phyloP scores from a whole-genome alignment of 1,140 invertebrate species.

The Dreissena rostriformis region DNA sequence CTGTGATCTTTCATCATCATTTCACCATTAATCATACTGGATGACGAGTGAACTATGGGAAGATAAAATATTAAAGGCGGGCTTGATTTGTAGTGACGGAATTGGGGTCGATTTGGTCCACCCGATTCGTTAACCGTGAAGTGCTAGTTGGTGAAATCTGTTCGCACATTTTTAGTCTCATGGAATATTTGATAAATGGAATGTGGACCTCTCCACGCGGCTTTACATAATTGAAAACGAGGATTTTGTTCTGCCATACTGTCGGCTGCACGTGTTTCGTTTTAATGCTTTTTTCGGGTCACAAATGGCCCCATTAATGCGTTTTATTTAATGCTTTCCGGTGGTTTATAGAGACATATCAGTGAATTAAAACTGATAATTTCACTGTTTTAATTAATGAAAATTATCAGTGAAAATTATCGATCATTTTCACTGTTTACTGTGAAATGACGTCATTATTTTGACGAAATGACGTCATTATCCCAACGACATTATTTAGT shows the following conservation, averaged over 20 bases:
- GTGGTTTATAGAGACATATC: too few relatives aligned
- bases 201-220: slow-evolving; percentile 19
- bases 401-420: too few relatives aligned
- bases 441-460: too few relatives aligned
- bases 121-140: slow-evolving; percentile 51
- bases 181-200: slow-evolving; percentile 41
- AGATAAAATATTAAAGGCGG: slow-evolving; percentile 16
- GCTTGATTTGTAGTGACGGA: slow-evolving; percentile 41
- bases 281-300: neutral
- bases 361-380: too few relatives aligned
- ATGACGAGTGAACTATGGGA: slow-evolving; percentile 31
- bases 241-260: slow-evolving; percentile 31
- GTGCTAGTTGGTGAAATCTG: slow-evolving; percentile 8
- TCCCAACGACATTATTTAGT: too few relatives aligned
- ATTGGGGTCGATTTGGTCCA: slow-evolving; percentile 21
- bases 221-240: slow-evolving; percentile 53
- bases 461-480: too few relatives aligned
- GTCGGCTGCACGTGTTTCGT: slow-evolving; percentile 33
- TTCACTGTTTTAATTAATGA: too few relatives aligned
- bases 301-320: neutral
- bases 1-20: slow-evolving; percentile 42
- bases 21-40: slow-evolving; percentile 30
- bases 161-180: slow-evolving; percentile 47
- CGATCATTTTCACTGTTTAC: too few relatives aligned
- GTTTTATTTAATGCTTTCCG: too few relatives aligned